Conservation (phyloP, 1,140 invertebrate genomes). For the Drosophila rhopaloa region DNA sequence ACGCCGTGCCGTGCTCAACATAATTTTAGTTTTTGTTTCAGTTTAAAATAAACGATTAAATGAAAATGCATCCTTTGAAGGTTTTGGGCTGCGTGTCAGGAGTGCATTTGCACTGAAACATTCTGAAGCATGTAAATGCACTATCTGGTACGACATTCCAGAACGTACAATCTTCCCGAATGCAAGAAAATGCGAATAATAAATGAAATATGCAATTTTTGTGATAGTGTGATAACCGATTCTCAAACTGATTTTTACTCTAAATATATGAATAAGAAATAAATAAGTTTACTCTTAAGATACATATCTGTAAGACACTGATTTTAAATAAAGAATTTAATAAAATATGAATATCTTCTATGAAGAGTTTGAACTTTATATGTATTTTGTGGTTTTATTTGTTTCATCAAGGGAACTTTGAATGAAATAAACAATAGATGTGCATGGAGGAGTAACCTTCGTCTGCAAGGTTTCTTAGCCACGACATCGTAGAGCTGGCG, state of each 20-base stretch:
- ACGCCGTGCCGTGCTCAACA: conserved; percentile 28
- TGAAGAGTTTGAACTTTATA: conserved; percentile 16
- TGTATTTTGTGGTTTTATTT: conserved; percentile 50
- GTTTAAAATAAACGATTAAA: conserved; percentile 17
- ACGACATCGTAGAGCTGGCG: conserved; percentile 12
- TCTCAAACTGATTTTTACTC: conserved; percentile 42
- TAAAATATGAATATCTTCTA: conserved; percentile 32
- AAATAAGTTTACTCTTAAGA: conserved; percentile 27
- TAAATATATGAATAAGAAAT: conserved; percentile 3
- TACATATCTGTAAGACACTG: conserved; percentile 23
- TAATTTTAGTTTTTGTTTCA: conserved; percentile 30
- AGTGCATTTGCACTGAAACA: conserved; percentile 96
- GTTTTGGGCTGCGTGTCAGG: conserved; percentile 96
- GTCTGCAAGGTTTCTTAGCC: conserved; percentile 10
- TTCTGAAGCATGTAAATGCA: conserved; percentile 98
- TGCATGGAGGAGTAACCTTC: conserved; percentile 5
- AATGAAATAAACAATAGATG: too few relatives aligned
- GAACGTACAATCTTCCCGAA: conserved; percentile 85
- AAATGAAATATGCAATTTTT: conserved; percentile 69
- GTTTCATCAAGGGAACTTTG: not conserved
- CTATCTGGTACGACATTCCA: conserved; percentile 99
- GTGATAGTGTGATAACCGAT: conserved; percentile 39
- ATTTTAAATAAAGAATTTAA: conserved; percentile 27
- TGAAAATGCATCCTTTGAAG: conserved; percentile 70
- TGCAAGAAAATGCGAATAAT: conserved; percentile 68